Base-by-base conservation (phyloP, 2,888 invertebrate species). In the Agrotis exclamationis region DNA sequence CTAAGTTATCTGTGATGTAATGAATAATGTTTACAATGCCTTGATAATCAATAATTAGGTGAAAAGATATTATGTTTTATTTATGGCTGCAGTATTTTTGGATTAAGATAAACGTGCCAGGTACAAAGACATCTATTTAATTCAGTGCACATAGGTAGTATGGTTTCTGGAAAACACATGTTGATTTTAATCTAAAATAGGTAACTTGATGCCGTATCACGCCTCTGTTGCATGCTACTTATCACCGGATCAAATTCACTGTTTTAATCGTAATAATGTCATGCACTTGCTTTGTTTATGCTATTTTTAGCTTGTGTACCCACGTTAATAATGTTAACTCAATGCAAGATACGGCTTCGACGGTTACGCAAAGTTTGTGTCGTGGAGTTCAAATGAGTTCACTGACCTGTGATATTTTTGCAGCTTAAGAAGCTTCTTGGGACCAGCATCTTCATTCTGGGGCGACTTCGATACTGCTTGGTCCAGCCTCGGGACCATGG, bases 381-480 rank as follows among this genome's bases (percentile, higher is more conserved):
- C 74, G 76, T 64, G 63, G 85, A 86, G 88, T 90, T 90, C 88
- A 89, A 83, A 64, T n/a, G 84, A 91, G 95, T 94, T 93, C 93
- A 96, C 96, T 95, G 92, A 96, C 96, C 96, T 96, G 94, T 96
- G 96, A 85, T 96, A 96, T 95, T 96, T 96, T 90, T 96, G 96
- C 94, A 96, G 91, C 89, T 94, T 95, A 87, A 96, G 89, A 80
- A 96, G 90, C 87, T 94, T 96, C 91, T 94, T 96, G 9, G 94
- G 93, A 72, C 91, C 92, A 48, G 88, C 83, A 73, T 96, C 96
- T 47, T 96, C 96, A 64, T 77, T 90, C 78, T 91, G 92, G 14
- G 89, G 90, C 18, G 89, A 85, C 78, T 93, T 93, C 66, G 88
- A 87, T 18, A 89, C 86, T 18, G 92, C 85, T 81, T 95, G 95